These are phyloP conservation scores for Capromys pilorides DNA, from an alignment of 2,797 vertebrate genomes.

Conservation along the genomic window DNA sequence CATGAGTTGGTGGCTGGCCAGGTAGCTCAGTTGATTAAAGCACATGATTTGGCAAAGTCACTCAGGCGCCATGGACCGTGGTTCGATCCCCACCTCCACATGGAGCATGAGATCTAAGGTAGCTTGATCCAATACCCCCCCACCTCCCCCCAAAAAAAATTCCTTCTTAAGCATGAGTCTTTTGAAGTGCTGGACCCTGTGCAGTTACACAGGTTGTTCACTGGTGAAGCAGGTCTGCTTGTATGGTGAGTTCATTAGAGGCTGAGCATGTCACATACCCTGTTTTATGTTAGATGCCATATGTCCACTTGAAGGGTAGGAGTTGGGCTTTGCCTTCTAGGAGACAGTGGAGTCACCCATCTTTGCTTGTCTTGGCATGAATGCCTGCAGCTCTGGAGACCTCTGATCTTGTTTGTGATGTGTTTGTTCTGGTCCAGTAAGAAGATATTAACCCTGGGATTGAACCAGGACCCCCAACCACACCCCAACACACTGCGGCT, in stretches of 20 bases:
- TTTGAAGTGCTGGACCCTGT: not conserved
- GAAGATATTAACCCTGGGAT: constrained; percentile 94
- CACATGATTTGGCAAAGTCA: no score
- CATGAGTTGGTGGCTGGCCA: no score
- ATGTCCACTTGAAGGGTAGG: not conserved
- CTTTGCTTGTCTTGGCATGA: not conserved
- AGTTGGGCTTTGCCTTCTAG: not conserved
- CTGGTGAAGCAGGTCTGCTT: not conserved
- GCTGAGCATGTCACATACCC: not conserved
- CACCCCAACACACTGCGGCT: constrained; percentile 93
- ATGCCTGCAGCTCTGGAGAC: not conserved
- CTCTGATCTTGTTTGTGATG: constrained; percentile 1
- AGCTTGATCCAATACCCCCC: no score
- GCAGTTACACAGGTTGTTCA: not conserved
- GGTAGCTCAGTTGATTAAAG: no score
- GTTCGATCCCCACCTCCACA: no score
- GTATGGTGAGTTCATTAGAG: not conserved
- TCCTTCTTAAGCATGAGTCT: not conserved
- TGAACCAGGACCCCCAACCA: constrained; percentile 92
- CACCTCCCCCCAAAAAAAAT: no score
- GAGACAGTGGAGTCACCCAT: not conserved
- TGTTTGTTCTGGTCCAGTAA: constrained; percentile 88
- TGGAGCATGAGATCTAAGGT: no score
- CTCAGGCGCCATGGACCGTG: no score
- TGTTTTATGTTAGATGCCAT: not conserved